Evolutionary conservation across 2,888 invertebrate species (phyloP).

Genomic region (Acanthacorydalis orientalis): DNA sequence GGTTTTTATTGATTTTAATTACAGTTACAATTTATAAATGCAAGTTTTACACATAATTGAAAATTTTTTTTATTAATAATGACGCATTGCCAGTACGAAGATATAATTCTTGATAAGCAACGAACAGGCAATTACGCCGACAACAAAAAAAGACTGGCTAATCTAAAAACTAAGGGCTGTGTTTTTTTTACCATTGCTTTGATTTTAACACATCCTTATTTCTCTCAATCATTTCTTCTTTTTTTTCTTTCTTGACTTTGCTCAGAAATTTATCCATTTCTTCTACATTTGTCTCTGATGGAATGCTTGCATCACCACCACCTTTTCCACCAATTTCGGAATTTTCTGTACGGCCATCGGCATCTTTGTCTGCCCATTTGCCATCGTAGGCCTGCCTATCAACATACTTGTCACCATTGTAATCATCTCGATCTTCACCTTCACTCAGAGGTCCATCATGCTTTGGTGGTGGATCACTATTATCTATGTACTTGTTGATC

Average conservation of each 20-base stretch:
- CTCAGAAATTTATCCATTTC: constrained; percentile 38
- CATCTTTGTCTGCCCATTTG: constrained; percentile 44
- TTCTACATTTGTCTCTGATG: constrained; percentile 26
- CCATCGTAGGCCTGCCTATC: constrained; percentile 47
- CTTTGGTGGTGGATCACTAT: constrained; percentile 23
- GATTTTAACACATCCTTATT: constrained; percentile 30
- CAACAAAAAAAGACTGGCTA: no score
- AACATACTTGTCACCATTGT: constrained; percentile 28
- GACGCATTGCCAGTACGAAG: no score
- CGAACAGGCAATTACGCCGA: no score
- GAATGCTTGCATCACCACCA: constrained; percentile 15
- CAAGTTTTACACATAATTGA: no score
- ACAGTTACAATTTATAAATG: no score
- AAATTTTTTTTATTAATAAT: no score
- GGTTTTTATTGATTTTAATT: no score
- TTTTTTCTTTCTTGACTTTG: constrained; percentile 37
- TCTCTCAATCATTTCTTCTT: constrained; percentile 35
- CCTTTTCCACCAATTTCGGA: constrained; percentile 7
- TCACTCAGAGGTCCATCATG: constrained; percentile 39
- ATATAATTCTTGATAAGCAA: no score
- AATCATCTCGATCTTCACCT: constrained; percentile 39
- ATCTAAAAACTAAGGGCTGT: no score
- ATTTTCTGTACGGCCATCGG: constrained; percentile 12
- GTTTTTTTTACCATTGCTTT: constrained; percentile 12
- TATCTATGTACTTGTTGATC: constrained; percentile 37